phyloP scores from a whole-genome alignment of 2,888 invertebrate genomes.

The Hedychridium roseum region DNA sequence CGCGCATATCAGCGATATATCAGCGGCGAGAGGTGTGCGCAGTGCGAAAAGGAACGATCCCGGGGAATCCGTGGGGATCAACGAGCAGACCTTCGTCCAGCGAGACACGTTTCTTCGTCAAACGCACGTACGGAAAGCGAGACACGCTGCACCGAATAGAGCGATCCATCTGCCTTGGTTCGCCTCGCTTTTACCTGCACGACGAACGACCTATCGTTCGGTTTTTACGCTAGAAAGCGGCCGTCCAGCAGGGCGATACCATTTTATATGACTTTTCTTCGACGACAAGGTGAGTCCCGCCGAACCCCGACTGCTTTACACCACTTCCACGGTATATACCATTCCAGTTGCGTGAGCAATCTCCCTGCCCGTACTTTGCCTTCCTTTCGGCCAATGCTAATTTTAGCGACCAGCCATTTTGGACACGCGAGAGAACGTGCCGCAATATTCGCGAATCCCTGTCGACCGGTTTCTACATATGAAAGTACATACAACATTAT shows the following conservation, averaged over 20 bases:
- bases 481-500: too few species aligned
- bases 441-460: conserved; percentile 36
- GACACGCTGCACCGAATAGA: conserved; percentile 46
- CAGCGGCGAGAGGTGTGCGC: too few species aligned
- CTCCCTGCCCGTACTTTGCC: conserved; percentile 7
- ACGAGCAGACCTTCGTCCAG: conserved; percentile 9
- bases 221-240: conserved; percentile 63
- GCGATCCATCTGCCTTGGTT: conserved; percentile 60
- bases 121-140: conserved; percentile 26
- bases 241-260: conserved; percentile 89
- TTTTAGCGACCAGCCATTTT: conserved; percentile 60
- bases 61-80: conserved; percentile 5
- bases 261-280: conserved; percentile 98
- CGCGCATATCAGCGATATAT: too few species aligned
- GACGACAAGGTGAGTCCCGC: conserved; percentile 81
- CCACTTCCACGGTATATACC: too few species aligned
- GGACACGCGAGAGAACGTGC: conserved; percentile 38
- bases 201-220: conserved; percentile 48
- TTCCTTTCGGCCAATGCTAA: conserved; percentile 40
- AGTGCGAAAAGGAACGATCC: too few species aligned
- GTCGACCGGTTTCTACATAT: too few species aligned
- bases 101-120: conserved; percentile 18
- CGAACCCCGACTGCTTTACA: conserved; percentile 6
- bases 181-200: conserved; percentile 28
- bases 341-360: too few species aligned